These are phyloP conservation scores for Hyles euphorbiae DNA, from an alignment of 1,140 invertebrate species.

Conservation along the genomic window DNA sequence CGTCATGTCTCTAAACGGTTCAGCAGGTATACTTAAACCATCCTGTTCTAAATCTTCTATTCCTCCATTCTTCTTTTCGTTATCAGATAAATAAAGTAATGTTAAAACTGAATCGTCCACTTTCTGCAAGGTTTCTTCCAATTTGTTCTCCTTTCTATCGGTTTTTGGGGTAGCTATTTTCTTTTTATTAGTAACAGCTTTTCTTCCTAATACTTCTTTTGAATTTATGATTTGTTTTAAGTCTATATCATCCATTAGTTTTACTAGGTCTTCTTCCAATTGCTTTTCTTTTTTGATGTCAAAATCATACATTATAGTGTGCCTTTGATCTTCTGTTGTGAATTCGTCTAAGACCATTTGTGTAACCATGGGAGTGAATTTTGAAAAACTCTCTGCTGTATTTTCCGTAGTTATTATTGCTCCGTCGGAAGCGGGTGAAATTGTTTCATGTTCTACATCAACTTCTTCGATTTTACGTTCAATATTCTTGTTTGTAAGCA, in stretches of 20 bases:
- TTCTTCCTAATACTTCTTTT: conserved; percentile 14
- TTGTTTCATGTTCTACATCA: background rate
- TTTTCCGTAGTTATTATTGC: too few species aligned
- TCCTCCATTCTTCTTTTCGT: conserved; percentile 23
- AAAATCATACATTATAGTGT: background rate
- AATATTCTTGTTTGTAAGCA: conserved; percentile 40
- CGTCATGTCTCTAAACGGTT: conserved; percentile 32
- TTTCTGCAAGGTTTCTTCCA: background rate
- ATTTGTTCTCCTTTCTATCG: background rate
- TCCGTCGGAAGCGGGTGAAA: too few species aligned
- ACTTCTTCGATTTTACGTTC: conserved; percentile 25
- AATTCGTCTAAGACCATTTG: conserved; percentile 6
- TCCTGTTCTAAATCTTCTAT: conserved; percentile 7
- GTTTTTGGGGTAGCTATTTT: background rate
- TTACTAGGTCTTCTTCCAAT: conserved; percentile 19
- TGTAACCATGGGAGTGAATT: background rate
- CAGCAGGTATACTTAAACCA: conserved; percentile 28
- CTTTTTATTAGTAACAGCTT: conserved; percentile 6
- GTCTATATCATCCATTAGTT: conserved; percentile 32
- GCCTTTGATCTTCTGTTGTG: background rate
- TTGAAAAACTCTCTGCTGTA: too few species aligned
- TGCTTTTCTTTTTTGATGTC: conserved; percentile 6
- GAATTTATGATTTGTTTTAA: conserved; percentile 30
- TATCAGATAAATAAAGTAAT: conserved; percentile 35
- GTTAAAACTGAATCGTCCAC: conserved; percentile 31